Evolutionary conservation across 2,888 invertebrate genomes (phyloP), one percentile per base, ranked within the genome.

Genomic region (Argynnis bischoffii): DNA sequence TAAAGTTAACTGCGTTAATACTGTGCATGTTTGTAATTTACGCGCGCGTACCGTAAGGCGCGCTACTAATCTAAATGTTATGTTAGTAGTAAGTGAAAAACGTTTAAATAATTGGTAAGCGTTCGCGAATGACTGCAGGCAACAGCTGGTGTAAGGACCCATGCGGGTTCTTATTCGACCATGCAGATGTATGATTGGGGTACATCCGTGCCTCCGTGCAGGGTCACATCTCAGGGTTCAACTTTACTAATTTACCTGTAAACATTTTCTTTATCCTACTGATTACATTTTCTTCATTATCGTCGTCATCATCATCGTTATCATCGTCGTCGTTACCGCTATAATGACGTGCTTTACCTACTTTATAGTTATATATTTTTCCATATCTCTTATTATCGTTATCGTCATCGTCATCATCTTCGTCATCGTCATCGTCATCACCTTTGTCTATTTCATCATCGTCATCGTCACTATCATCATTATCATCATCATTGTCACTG

Each of bases 111-210:
- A 88, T 84, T 85, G 88, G 83, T 73, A 93, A 93, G 93, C 93
- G 87, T 81, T 89, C 89, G 90, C 91, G 89, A 92, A 93, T 93
- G 94, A 94, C 94, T 94, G 94, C 94, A 94, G 94, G 94, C 94
- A 94, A 94, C 91, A 93, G 93, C 94, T 94, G 91, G 85, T 82
- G 77, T 79, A 78, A 78, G 88, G 86, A 85, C 84, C 93, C 92
- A 93, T 91, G 91, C 90, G 88, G 87, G 87, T 76, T 79, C 84
- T 78, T 66, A 76, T 79, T 85, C 76, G 89, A 90, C 92, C 92
- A 92, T 92, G 92, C 92, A 92, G 92, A 90, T 89, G 90, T 88
- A 84, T 86, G 82, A 83, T 76, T 79, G 80, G 85, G 83, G 69
- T 74, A 77, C 77, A 76, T 81, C 81, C 81, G 84, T 85, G 83